Conservation (phyloP, 2,797 vertebrate genomes). For the Tamandua tetradactyla region DNA sequence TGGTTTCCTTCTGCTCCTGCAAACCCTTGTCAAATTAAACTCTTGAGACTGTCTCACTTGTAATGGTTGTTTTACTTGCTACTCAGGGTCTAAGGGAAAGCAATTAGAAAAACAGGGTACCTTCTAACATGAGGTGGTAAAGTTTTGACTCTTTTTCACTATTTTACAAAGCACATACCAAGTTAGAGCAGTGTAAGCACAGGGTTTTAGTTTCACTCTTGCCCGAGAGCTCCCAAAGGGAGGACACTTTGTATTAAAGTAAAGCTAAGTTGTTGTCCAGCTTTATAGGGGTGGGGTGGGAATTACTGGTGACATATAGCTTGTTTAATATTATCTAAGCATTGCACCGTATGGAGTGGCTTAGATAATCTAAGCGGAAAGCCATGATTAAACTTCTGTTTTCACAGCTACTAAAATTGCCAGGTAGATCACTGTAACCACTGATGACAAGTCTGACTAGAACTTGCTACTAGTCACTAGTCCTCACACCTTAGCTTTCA, state of each 20-base stretch:
- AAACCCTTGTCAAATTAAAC: not conserved
- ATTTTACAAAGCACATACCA: not conserved
- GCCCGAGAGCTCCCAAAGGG: not conserved
- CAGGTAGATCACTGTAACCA: not conserved
- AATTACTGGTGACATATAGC: not conserved
- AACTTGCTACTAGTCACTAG: not conserved
- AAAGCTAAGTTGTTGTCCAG: not conserved
- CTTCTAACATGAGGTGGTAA: not conserved
- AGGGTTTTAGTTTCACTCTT: not conserved
- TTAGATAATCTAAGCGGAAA: not conserved
- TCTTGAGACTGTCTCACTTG: not conserved
- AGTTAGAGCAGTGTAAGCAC: not conserved
- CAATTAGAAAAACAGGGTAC: not conserved
- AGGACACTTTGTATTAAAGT: not conserved
- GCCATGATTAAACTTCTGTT: not conserved
- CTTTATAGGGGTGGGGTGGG: not conserved
- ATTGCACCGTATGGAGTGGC: not conserved
- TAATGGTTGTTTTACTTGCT: not conserved
- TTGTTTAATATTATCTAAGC: not conserved
- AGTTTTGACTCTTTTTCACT: not conserved
- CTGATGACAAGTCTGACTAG: accelerated
- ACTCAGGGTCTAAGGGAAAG: not conserved
- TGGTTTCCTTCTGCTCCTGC: not conserved
- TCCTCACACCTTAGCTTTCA: not conserved
- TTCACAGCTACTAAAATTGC: not conserved